phyloP scores from a whole-genome alignment of 2,888 invertebrate genomes.

The Spodoptera picta region DNA sequence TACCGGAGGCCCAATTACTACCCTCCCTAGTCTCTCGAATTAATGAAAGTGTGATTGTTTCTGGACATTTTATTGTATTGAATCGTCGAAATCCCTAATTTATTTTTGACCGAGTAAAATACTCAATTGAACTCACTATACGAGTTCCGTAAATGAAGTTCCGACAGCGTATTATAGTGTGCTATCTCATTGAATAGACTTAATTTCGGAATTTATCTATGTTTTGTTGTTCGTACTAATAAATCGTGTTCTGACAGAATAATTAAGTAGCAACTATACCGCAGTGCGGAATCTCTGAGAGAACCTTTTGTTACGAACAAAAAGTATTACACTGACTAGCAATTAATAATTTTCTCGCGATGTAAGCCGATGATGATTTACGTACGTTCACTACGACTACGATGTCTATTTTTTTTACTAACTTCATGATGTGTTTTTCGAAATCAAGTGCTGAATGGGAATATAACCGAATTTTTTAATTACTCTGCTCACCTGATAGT shows the following conservation, averaged over 20 bases:
- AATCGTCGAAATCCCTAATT: no score
- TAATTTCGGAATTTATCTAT: conserved; percentile 2
- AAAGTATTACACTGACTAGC: conserved; percentile 11
- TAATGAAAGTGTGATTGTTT: no score
- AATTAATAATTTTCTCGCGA: conserved; percentile 7
- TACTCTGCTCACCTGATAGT: no score
- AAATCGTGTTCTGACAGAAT: conserved; percentile 34
- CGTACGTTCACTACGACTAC: background rate
- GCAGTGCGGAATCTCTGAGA: conserved; percentile 14
- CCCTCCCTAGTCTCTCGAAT: no score
- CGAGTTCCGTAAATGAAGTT: background rate
- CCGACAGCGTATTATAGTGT: background rate
- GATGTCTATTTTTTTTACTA: no score
- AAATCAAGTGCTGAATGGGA: no score
- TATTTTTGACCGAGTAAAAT: no score
- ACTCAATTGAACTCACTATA: no score
- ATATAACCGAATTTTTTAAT: no score
- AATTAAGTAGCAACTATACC: conserved; percentile 26
- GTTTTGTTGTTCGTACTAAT: conserved; percentile 8
- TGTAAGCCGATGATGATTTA: conserved; percentile 21
- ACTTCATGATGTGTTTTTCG: no score
- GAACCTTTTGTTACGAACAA: background rate
- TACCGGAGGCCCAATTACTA: no score
- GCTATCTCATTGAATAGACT: background rate
- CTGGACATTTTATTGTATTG: no score